Base-by-base conservation (phyloP, 2,797 vertebrate species). In the Graptemys geographica region DNA sequence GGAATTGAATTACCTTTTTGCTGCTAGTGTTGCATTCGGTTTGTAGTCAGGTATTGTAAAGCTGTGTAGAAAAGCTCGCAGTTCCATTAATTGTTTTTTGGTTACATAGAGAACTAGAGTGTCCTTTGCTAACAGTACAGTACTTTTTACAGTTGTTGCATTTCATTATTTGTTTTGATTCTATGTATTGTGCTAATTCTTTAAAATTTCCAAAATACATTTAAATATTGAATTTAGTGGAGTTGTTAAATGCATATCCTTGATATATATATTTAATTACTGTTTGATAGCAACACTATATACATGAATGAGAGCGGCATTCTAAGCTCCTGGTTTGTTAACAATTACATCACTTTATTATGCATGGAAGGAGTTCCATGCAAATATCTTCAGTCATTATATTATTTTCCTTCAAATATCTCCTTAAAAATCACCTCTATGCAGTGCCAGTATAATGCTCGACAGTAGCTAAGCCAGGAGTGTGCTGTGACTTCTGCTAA, bases 371-470 rank as follows among this genome's bases (percentile, higher is more conserved):
- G 5, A 92, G 33, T 37, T 52, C 79, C 3, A 49, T 84, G 1
- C 19, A 49, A 21, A 31, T 90, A 51, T 59, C 44, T 86, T 47
- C 3, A 2, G 84, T 87, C n/a, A 10, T 15, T 84, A 8, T 79
- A 4, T 62, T 94, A 31, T 6, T 69, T n/a, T 84, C 44, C 27
- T 3, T 87, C 0, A 0, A 3, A 18, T 57, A 3, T 18, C 76
- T 86, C 3, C 28, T 53, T 74, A 31, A 51, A 47, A 47, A 27
- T 74, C 28, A 55, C 12, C 65, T 44, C 55, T 47, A 21, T 9
- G 44, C 76, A 85, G 47, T 1, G 8, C 37, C 37, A 62, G n/a
- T 52, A 13, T 56, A 79, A 94, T 89, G 82, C 21, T 51, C 13
- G 8, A 0, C 5, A 47, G 5, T 76, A 31, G 49, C 86, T 91